Evolutionary conservation across 2,113 vertebrate genomes (phyloP).

Genomic region (Tyrannus savana): DNA sequence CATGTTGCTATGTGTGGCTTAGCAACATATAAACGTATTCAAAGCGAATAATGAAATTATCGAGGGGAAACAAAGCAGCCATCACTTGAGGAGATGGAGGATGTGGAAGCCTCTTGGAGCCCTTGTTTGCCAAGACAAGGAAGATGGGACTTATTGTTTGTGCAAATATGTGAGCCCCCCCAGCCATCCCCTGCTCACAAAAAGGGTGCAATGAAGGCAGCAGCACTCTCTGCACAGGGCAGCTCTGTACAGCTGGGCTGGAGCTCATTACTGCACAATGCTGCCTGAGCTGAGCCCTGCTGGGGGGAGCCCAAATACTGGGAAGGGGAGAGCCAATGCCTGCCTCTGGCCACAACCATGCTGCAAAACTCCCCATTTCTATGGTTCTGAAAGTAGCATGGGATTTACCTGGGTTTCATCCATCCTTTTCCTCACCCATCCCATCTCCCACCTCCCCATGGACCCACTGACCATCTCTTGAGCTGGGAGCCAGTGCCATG

Average conservation of each 20-base stretch:
- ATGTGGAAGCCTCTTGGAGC: constrained; percentile 62
- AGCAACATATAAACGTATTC: constrained; percentile 74
- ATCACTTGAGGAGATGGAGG: constrained; percentile 66
- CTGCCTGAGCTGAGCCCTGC: background rate
- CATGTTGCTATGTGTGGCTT: constrained; percentile 72
- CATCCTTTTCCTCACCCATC: rapidly evolving
- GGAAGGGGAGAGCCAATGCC: background rate
- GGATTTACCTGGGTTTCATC: background rate
- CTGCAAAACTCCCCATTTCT: background rate
- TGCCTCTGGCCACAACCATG: rapidly evolving
- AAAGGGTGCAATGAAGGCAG: constrained; percentile 32
- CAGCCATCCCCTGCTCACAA: constrained; percentile 9
- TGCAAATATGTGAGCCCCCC: constrained; percentile 53
- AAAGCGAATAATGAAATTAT: constrained; percentile 75
- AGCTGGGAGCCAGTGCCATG: rapidly evolving
- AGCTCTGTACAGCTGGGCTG: constrained; percentile 12
- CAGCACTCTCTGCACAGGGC: background rate
- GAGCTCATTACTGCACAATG: background rate
- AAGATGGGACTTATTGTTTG: constrained; percentile 63
- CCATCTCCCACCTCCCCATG: rapidly evolving
- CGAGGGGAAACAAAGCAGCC: constrained; percentile 68
- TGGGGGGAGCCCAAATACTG: background rate
- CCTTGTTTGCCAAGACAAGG: constrained; percentile 66
- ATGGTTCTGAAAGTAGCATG: background rate
- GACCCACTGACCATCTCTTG: rapidly evolving